phyloP scores from a whole-genome alignment of 2,113 vertebrate genomes.

The Rafetus swinhoei region DNA sequence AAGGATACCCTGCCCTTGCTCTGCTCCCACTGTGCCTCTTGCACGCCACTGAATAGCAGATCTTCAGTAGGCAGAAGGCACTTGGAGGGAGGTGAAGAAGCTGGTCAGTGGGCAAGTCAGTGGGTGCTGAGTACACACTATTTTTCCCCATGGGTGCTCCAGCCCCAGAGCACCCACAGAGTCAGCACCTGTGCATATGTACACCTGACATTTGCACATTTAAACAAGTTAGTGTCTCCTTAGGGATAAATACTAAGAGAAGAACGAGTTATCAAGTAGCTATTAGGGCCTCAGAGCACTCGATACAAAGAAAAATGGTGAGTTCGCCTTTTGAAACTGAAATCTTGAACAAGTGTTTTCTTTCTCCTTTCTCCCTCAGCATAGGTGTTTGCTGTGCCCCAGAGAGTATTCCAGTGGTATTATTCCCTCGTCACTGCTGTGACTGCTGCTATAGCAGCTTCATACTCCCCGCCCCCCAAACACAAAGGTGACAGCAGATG shows the following conservation, averaged over 20 bases:
- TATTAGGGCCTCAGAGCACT: slow-evolving; percentile 1
- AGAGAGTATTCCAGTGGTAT: neutral
- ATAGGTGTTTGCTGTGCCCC: neutral
- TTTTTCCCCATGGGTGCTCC: too few species aligned
- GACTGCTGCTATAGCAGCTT: neutral
- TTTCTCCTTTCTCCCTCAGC: too few species aligned
- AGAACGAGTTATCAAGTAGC: too few species aligned
- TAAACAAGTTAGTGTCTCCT: neutral
- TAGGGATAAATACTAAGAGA: neutral
- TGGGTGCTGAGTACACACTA: too few species aligned
- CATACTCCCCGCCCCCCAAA: neutral
- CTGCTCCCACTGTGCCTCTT: too few species aligned
- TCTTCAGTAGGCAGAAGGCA: too few species aligned
- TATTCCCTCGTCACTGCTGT: neutral
- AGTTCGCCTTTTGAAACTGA: neutral
- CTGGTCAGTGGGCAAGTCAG: too few species aligned
- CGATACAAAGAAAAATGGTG: neutral
- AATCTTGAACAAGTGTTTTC: neutral
- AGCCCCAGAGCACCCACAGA: too few species aligned
- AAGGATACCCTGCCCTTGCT: too few species aligned
- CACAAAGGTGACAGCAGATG: neutral
- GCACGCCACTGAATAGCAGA: too few species aligned
- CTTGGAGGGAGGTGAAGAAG: too few species aligned
- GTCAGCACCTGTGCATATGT: neutral
- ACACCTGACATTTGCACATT: neutral